Conservation (phyloP, 2,113 vertebrate species). For the Strix aluco region DNA sequence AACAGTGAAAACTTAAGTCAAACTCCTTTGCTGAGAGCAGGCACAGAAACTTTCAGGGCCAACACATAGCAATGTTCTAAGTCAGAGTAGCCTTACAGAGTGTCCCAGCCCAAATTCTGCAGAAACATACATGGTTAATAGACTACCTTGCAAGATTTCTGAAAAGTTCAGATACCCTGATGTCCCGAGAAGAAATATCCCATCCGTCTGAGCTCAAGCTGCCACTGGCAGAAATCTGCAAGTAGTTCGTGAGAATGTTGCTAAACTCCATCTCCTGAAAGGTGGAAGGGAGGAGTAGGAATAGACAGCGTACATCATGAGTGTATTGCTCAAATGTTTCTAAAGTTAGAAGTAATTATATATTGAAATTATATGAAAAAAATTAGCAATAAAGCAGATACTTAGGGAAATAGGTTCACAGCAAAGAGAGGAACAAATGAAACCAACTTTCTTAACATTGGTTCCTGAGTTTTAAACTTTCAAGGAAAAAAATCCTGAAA, state of each 20-base stretch:
- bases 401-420: not conserved
- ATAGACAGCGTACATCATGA: not conserved
- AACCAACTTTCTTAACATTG: not conserved
- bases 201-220: not conserved
- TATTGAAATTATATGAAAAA: not conserved
- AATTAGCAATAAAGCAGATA: not conserved
- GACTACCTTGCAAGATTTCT: not conserved
- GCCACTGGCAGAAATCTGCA: not conserved
- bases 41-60: not conserved
- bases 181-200: not conserved
- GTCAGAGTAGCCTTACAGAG: not conserved
- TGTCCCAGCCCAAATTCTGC: not conserved
- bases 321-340: not conserved
- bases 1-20: not conserved
- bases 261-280: not conserved
- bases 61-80: not conserved
- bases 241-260: not conserved
- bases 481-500: not conserved
- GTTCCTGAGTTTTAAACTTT: not conserved
- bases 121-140: not conserved
- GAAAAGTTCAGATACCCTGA: not conserved
- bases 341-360: not conserved
- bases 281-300: not conserved
- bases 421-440: not conserved
- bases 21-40: not conserved